Evolutionary conservation across 1,140 invertebrate genomes (phyloP).

Genomic region (Drosophila chauvacae): DNA sequence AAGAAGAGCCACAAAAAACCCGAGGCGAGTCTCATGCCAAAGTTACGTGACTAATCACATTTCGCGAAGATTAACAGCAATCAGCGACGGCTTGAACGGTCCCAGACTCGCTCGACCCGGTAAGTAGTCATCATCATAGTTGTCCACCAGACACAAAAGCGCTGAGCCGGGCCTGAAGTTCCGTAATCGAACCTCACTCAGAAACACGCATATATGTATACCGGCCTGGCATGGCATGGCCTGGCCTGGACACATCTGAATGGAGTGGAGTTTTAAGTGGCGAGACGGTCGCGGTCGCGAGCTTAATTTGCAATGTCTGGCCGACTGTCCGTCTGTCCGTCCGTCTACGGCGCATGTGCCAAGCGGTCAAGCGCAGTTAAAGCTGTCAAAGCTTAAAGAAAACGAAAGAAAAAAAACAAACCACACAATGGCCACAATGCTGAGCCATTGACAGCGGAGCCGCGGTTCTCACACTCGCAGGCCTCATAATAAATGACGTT

Average conservation of each 20-base stretch:
- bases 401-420: constrained; percentile 22
- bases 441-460: constrained; percentile 71
- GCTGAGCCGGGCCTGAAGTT: constrained; percentile 58
- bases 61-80: constrained; percentile 77
- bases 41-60: constrained; percentile 82
- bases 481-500: constrained; percentile 79
- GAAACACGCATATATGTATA: constrained; percentile 14
- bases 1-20: constrained; percentile 24
- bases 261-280: constrained; percentile 57
- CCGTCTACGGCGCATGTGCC: constrained; percentile 71
- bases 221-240: background rate
- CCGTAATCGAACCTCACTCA: constrained; percentile 69
- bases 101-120: constrained; percentile 46
- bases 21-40: constrained; percentile 53
- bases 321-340: constrained; percentile 13
- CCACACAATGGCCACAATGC: constrained; percentile 55
- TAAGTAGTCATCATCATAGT: constrained; percentile 77
- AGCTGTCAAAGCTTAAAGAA: constrained; percentile 63
- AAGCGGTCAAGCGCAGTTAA: constrained; percentile 79
- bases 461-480: constrained; percentile 72
- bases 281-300: constrained; percentile 65
- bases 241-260: constrained; percentile 11
- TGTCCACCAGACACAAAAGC: constrained; percentile 68
- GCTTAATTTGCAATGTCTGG: constrained; percentile 77
- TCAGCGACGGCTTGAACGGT: constrained; percentile 65